Percentiles rank a stretch among this genome's conserved stretches.
These are phyloP conservation scores for Knipowitschia caucasica DNA, from an alignment of 2,797 vertebrate genomes.

Conservation along the genomic window DNA sequence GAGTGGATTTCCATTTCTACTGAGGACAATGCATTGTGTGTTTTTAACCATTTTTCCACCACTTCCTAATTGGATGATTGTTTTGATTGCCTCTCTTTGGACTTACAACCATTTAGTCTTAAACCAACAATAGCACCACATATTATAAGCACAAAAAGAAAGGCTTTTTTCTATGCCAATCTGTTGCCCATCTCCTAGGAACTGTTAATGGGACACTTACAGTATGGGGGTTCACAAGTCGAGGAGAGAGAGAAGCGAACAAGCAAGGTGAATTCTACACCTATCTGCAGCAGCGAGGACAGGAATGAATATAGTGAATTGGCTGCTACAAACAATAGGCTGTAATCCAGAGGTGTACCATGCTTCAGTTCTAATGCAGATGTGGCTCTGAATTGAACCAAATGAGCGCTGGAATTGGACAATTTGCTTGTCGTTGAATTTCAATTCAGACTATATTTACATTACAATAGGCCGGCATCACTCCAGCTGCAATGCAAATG, in stretches of 20 bases:
- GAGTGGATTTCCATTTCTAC: conserved; percentile 30
- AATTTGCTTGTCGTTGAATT: conserved; percentile 42
- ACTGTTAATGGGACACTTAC: conserved; percentile 65
- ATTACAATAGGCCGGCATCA: conserved; percentile 41
- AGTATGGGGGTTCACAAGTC: conserved; percentile 56
- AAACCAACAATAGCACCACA: conserved; percentile 33
- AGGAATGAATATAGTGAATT: conserved; percentile 24
- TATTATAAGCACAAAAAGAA: conserved; percentile 58
- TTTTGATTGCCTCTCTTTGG: conserved; percentile 36
- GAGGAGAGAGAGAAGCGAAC: conserved; percentile 50
- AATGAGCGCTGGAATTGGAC: conserved; percentile 34
- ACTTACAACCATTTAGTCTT: conserved; percentile 14
- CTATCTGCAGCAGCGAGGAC: conserved; percentile 24
- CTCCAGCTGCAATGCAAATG: conserved; percentile 25
- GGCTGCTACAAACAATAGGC: conserved; percentile 25
- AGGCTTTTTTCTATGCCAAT: conserved; percentile 50
- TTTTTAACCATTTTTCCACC: conserved; percentile 12
- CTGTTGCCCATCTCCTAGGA: conserved; percentile 49
- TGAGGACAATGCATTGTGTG: conserved; percentile 7
- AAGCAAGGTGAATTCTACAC: conserved; percentile 40
- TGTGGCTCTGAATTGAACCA: conserved; percentile 21
- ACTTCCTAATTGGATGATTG: conserved; percentile 39
- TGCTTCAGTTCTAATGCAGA: conserved; percentile 44
- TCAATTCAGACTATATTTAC: conserved; percentile 44
- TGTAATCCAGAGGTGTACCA: conserved; percentile 28